These are phyloP conservation scores for Tachysurus fulvidraco DNA, from an alignment of 2,113 vertebrate species.

Conservation along the genomic window DNA sequence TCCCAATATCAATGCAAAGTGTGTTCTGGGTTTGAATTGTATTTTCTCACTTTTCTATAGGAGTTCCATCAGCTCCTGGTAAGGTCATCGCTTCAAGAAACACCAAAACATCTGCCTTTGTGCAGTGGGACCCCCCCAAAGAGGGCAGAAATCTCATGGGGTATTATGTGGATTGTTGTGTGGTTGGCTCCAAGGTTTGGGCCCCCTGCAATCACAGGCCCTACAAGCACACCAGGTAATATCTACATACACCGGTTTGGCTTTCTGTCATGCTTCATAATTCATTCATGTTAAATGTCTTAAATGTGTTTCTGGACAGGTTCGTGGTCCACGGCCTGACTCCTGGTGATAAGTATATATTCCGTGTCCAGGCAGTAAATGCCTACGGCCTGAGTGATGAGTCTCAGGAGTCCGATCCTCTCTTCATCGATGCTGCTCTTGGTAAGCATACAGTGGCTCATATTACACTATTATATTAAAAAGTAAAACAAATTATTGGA, in stretches of 20 bases:
- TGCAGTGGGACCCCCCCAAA: constrained; percentile 89
- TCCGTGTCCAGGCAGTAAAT: constrained; percentile 93
- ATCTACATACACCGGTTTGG: not conserved
- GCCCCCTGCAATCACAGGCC: constrained; percentile 92
- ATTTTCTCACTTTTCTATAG: constrained; percentile 62
- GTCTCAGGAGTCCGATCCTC: constrained; percentile 87
- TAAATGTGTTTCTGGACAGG: constrained; percentile 65
- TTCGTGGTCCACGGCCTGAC: constrained; percentile 92
- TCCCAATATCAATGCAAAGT: not conserved
- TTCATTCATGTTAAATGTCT: too few species aligned
- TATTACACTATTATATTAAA: not conserved
- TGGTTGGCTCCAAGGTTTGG: constrained; percentile 84
- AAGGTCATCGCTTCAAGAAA: constrained; percentile 84
- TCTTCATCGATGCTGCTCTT: constrained; percentile 88
- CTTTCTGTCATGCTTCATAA: not conserved
- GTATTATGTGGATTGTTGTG: constrained; percentile 89
- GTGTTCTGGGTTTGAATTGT: not conserved
- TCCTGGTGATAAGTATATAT: constrained; percentile 85
- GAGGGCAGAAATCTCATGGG: constrained; percentile 82
- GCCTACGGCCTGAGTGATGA: constrained; percentile 86
- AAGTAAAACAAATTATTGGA: not conserved
- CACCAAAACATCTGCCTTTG: constrained; percentile 90
- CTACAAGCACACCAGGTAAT: constrained; percentile 86
- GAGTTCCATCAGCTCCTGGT: constrained; percentile 84
- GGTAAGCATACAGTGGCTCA: constrained; percentile 73